A percentile compares a stretch with the other conserved stretches of the same genome.
These are phyloP conservation scores for Argya squamiceps DNA, from an alignment of 2,797 vertebrate genomes.

Conservation along the genomic window DNA sequence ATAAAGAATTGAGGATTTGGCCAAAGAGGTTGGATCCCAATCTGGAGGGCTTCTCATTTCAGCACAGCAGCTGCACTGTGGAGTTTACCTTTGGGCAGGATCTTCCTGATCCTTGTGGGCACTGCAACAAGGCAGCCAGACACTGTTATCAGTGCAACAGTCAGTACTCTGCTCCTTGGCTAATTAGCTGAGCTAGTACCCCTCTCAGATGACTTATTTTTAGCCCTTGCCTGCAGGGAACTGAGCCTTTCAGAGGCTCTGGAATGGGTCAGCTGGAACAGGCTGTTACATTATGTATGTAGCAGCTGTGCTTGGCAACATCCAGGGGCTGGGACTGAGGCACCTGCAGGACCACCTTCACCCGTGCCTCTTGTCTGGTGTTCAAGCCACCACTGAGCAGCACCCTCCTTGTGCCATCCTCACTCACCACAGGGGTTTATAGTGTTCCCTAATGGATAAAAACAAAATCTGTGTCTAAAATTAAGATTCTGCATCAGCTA, in stretches of 20 bases:
- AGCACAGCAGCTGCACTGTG: not conserved
- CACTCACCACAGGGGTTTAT: not conserved
- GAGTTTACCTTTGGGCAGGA: not conserved
- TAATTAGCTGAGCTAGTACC: not conserved
- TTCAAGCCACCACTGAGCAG: not conserved
- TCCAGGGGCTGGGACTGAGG: not conserved
- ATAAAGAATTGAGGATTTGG: not conserved
- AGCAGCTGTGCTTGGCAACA: not conserved
- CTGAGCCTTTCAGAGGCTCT: not conserved
- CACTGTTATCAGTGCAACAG: not conserved
- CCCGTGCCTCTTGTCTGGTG: not conserved
- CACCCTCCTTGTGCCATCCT: not conserved
- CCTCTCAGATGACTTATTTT: constrained; percentile 1
- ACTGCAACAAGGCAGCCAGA: not conserved
- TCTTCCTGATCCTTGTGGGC: not conserved
- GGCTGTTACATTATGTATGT: not conserved
- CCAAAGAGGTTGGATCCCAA: not conserved
- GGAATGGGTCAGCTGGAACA: not conserved
- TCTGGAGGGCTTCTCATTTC: not conserved
- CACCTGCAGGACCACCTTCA: not conserved
- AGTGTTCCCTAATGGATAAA: not conserved
- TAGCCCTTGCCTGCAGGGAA: not conserved
- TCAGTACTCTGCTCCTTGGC: not conserved
- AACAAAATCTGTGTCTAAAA: not conserved
- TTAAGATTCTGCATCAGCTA: not conserved